These are phyloP conservation scores for Mormyrus proboscirostris DNA, from an alignment of 2,797 vertebrate species.

Conservation along the genomic window DNA sequence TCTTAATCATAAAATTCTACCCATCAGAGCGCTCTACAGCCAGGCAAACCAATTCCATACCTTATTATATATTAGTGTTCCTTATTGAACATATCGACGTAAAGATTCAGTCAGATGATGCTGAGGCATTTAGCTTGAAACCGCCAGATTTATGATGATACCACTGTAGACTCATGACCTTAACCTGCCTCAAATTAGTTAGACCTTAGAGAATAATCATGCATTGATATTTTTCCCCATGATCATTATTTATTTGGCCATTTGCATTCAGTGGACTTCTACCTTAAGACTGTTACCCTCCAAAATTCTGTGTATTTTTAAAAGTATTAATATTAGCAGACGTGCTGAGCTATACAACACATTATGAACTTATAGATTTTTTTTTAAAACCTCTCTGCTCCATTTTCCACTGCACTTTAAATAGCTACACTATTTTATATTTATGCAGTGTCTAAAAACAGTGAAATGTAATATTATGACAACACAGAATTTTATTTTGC, in stretches of 20 bases:
- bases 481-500: neutral
- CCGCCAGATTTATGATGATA: neutral
- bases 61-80: neutral
- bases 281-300: neutral
- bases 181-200: neutral
- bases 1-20: neutral
- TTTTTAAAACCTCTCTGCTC: neutral
- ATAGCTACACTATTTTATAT: neutral
- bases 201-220: neutral
- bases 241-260: neutral
- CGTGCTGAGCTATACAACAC: neutral
- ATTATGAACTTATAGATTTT: neutral
- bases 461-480: neutral
- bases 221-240: neutral
- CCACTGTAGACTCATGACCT: neutral
- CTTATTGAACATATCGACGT: neutral
- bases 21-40: neutral
- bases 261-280: neutral
- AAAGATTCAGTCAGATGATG: neutral
- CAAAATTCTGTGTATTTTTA: neutral
- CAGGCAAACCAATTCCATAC: neutral
- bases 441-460: neutral
- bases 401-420: neutral
- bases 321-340: neutral
- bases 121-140: neutral